Evolutionary conservation across 2,113 vertebrate species (phyloP), one percentile per base, ranked within the genome.

Genomic region (Paradisaea rubra): DNA sequence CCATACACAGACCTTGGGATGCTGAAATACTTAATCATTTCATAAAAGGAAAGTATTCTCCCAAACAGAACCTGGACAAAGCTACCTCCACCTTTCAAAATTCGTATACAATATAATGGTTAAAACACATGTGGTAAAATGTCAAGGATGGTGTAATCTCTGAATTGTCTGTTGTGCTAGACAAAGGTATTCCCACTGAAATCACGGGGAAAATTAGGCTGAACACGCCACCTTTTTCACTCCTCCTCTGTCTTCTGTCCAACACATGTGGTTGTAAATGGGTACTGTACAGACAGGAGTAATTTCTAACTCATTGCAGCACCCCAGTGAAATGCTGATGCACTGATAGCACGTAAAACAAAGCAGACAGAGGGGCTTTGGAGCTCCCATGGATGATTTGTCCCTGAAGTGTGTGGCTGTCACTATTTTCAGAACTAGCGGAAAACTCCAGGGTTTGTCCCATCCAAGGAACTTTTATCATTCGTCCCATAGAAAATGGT

Each of bases 71-170:
- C 37, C 37, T 70, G 59, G 60, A 59, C 31, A 94, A 88, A 94
- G 68, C 54, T 54, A 56, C 49, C n/a, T 63, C 49, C 37, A 37
- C 49, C 33, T 74, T 83, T 71, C 39, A 71, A 47, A 95, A 31
- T 87, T 88, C 37, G 33, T 42, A 82, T 27, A 64, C 28, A 64
- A 30, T 28, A 19, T 37, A 94, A 94, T 89, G 47, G 61, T 54
- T 94, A 95, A 96, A 97, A 87, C 91, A 94, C 7, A 2, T 86
- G 93, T 28, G 63, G 91, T 52, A 80, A 91, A 68, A 47, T 33
- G 22, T 63, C 60, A 74, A 82, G 18, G 15, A 41, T 13, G 1
- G 8, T 47, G 33, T 28, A 47, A 68, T 61, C 66, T 89, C 64
- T 71, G 60, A 66, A 69, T 7, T 54, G 31, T 56, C 94, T 73